phyloP scores from a whole-genome alignment of 2,113 vertebrate genomes.

The Tauraco erythrolophus region DNA sequence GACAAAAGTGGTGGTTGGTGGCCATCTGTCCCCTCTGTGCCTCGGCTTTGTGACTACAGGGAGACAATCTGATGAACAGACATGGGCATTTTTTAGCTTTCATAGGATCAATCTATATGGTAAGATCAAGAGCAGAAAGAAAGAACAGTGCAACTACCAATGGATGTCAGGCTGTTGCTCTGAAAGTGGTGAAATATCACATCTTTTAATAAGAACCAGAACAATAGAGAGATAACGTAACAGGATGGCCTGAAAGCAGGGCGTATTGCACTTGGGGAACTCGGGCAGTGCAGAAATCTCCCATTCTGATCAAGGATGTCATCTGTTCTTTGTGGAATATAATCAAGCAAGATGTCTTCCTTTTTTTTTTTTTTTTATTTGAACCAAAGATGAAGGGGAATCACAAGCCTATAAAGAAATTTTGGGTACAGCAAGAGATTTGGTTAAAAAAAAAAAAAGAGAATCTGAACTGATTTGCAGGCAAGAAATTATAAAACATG shows the following conservation, averaged over 20 bases:
- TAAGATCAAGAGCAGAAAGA: not conserved
- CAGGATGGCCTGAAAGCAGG: not conserved
- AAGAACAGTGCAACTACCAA: not conserved
- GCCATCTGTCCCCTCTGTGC: not conserved
- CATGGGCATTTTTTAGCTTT: not conserved
- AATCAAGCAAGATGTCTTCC: not conserved
- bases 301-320: not conserved
- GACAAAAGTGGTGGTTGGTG: not conserved
- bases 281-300: not conserved
- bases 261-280: not conserved
- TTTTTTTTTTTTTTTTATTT: not conserved
- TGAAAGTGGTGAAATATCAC: not conserved
- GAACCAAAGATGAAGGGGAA: not conserved
- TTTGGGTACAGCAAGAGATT: not conserved
- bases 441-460: not conserved
- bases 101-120: not conserved
- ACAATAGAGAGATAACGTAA: not conserved
- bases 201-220: not conserved
- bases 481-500: not conserved
- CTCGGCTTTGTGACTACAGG: fast-evolving
- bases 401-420: not conserved
- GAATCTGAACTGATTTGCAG: not conserved
- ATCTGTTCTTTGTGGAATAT: not conserved
- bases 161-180: not conserved
- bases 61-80: not conserved